Evolutionary conservation across 1,140 invertebrate species (phyloP), one percentile per base, ranked within the genome.

Genomic region (Lepidostoma basale): DNA sequence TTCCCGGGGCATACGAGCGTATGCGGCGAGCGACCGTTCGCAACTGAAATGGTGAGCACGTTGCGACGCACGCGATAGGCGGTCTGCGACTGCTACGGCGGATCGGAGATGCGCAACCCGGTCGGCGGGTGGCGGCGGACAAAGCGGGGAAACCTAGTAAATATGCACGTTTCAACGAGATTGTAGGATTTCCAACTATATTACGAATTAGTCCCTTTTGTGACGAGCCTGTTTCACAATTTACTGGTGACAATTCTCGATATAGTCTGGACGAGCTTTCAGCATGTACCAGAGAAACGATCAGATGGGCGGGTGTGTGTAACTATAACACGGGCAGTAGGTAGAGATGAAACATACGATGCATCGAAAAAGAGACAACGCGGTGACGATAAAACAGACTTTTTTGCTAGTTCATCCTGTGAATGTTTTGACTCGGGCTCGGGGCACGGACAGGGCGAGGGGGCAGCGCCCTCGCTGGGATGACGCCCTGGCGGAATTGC

Each of bases 11-110:
- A 59, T 16, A 59, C 40, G n/a, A 54, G 26, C 36, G 45, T 36
- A 33, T 65, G 40, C 23, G 62, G 47, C 62, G 44, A 22, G 49
- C 44, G 62, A 65, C 36, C 45, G 62, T 56, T 33, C 44, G 49
- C 62, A 47, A 47, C 62, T 65, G 62, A 54, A 42, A 25, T 30
- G 45, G 44, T 47, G 62, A 52, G 5, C 42, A 26, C 25, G 45
- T 45, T 39, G 36, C 44, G 62, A 30, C 44, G 30, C 62, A 28
- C 26, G 39, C 62, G 62, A 33, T 33, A 47, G 45, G 62, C 62
- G 47, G 44, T 33, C 39, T 12, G 47, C 62, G 47, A 52, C 62
- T 49, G 62, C 62, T 40, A 36, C 45, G 62, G 62, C 33, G 45
- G 42, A 14, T 30, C 47, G 16, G 10, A 33, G 45, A 10, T 12